Evolutionary conservation across 2,113 vertebrate species (phyloP), one percentile per base, ranked within the genome.

Genomic region (Amblyopsis rosae): DNA sequence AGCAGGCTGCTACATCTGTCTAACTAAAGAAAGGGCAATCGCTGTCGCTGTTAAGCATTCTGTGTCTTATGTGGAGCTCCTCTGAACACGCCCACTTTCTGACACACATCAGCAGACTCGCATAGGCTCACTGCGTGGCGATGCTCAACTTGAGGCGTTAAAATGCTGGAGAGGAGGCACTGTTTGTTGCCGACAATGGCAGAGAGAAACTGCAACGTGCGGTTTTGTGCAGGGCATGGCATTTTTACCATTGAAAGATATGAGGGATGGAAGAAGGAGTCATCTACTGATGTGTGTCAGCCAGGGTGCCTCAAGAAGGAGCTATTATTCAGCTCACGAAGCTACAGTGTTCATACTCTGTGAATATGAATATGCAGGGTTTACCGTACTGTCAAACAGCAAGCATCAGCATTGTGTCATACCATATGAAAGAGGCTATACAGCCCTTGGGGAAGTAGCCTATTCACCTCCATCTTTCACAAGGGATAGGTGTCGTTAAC

Each of bases 171-270:
- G 68, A 72, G 76, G 76, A 83, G 75, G 65, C 66, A 55, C 68
- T 67, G 5, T 76, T 82, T 75, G 65, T 2, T 68, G 57, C 49
- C 49, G 75, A 81, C 76, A 83, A 82, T 47, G 76, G 67, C 46
- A 46, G 58, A 6, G 49, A 19, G 70, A 46, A 2, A 74, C 35
- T 51, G 83, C 82, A 86, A 81, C 68, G 7, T 54, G 66, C 72
- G 71, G 79, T 84, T 83, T 75, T 82, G 72, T 53, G 70, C 67
- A 26, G 79, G 76, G 82, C 82, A 65, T 90, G 73, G 87, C 84
- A 85, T 69, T 80, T 82, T 85, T 54, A 73, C 61, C 1, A 45
- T 80, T 65, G 77, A 75, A 53, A 59, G 72, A 82, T 49, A 48
- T 46, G 54, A 63, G 56, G 70, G 72, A n/a, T n/a, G 32, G 53